Percentiles rank a stretch among this genome's conserved stretches.
Evolutionary conservation across 2,113 vertebrate species (phyloP).

Genomic region (Ramphastos sulfuratus): DNA sequence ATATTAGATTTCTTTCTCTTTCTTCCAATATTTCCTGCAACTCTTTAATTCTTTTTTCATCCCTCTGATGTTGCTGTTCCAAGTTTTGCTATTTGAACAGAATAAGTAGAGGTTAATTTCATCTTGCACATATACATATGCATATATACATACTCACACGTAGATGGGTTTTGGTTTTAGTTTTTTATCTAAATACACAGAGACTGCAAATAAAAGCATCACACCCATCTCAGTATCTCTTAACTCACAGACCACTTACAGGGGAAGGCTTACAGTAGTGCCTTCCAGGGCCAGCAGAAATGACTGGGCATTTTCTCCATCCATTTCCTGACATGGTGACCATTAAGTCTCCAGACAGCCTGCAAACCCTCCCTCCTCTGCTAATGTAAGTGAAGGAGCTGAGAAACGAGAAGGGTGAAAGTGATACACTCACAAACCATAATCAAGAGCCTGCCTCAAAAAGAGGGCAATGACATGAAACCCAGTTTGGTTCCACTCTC

Average conservation of each 20-base stretch:
- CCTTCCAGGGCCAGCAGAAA: background rate
- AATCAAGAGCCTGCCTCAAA: background rate
- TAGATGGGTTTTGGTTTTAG: background rate
- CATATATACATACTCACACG: accelerated
- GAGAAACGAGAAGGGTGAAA: background rate
- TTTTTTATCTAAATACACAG: background rate
- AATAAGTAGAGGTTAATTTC: background rate
- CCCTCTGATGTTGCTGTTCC: slow-evolving; percentile 80
- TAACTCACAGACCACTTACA: background rate
- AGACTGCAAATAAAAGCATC: background rate
- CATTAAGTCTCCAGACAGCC: background rate
- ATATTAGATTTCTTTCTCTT: slow-evolving; percentile 63
- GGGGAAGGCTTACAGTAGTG: background rate
- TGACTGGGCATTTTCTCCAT: background rate
- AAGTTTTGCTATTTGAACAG: slow-evolving; percentile 77
- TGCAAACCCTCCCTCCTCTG: background rate
- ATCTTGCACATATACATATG: background rate
- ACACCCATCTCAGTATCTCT: background rate
- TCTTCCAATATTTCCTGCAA: slow-evolving; percentile 81
- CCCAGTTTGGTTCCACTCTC: background rate
- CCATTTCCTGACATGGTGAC: background rate
- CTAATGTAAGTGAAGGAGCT: background rate
- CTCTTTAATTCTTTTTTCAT: slow-evolving; percentile 83
- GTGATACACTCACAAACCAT: background rate
- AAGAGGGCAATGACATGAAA: background rate